A percentile compares a stretch with the other conserved stretches of the same genome.
Conservation (phyloP, 2,888 invertebrate species). For the Phragmatobia fuliginosa region DNA sequence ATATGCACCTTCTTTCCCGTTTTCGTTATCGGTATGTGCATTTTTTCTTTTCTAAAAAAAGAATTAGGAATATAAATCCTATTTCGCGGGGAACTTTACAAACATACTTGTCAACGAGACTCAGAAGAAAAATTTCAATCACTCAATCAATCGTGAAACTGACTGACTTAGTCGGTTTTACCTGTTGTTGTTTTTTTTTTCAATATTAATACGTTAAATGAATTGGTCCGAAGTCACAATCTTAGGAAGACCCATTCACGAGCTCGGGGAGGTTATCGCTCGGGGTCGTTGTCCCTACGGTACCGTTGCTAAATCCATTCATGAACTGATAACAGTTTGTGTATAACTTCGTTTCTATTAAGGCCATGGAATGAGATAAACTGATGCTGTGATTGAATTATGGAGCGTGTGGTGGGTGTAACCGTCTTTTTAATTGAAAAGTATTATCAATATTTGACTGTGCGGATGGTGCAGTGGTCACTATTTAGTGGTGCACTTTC, state of each 20-base stretch:
- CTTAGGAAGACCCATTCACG: constrained; percentile 47
- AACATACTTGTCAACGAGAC: no score
- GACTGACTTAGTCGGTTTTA: no score
- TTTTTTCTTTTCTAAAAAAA: no score
- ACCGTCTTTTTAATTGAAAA: background rate
- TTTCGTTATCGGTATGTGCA: no score
- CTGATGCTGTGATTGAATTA: constrained; percentile 25
- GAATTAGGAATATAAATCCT: no score
- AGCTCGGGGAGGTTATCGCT: constrained; percentile 52
- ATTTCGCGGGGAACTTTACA: no score
- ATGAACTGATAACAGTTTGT: constrained; percentile 49
- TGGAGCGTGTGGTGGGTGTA: constrained; percentile 35
- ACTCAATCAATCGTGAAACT: no score
- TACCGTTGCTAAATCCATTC: constrained; percentile 58
- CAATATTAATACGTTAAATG: background rate
- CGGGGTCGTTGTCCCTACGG: constrained; percentile 37
- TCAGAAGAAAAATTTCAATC: no score
- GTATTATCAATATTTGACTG: background rate
- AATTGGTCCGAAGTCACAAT: constrained; percentile 23
- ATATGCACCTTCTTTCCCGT: no score
- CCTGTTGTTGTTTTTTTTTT: no score
- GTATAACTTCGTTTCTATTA: constrained; percentile 12
- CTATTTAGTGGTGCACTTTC: background rate
- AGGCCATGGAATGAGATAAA: constrained; percentile 12
- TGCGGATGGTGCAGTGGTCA: no score